These are phyloP conservation scores for Agonopterix arenella DNA, from an alignment of 2,888 invertebrate genomes.

Conservation along the genomic window DNA sequence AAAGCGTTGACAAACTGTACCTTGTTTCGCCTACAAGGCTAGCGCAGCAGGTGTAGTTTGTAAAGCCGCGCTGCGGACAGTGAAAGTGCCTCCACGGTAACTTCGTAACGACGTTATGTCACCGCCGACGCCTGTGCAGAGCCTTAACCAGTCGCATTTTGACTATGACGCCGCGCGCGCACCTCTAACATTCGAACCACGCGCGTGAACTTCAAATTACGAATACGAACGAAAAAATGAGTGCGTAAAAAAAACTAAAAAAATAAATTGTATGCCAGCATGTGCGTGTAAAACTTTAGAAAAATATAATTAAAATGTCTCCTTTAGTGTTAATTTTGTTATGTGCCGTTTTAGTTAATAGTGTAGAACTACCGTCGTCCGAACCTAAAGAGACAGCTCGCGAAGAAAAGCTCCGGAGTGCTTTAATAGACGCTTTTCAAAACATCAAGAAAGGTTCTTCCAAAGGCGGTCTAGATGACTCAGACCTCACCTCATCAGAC, in stretches of 20 bases:
- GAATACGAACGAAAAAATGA: slow-evolving; percentile 17
- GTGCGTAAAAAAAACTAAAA: not conserved
- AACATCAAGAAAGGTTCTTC: slow-evolving; percentile 63
- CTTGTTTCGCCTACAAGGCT: too few relatives aligned
- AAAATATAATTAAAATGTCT: slow-evolving; percentile 41
- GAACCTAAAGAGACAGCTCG: slow-evolving; percentile 49
- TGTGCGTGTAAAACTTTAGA: slow-evolving; percentile 41
- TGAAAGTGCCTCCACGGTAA: slow-evolving; percentile 55
- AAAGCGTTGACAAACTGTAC: too few relatives aligned
- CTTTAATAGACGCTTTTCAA: slow-evolving; percentile 65
- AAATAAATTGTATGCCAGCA: slow-evolving; percentile 20
- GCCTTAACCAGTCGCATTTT: slow-evolving; percentile 42
- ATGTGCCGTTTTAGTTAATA: slow-evolving; percentile 44
- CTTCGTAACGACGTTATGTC: slow-evolving; percentile 68
- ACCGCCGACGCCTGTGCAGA: slow-evolving; percentile 30
- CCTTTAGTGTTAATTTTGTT: slow-evolving; percentile 49
- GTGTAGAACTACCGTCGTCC: slow-evolving; percentile 37
- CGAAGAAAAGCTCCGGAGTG: slow-evolving; percentile 63
- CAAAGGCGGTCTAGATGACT: slow-evolving; percentile 51
- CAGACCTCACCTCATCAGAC: slow-evolving; percentile 44
- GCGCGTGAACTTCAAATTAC: slow-evolving; percentile 12
- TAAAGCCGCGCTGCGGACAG: slow-evolving; percentile 33
- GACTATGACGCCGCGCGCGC: slow-evolving; percentile 65
- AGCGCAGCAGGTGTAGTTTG: not conserved
- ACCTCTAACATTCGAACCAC: slow-evolving; percentile 21